Percentiles rank a stretch among this genome's conserved stretches.
Evolutionary conservation across 2,113 vertebrate genomes (phyloP).

Genomic region (Halichoerus grypus): DNA sequence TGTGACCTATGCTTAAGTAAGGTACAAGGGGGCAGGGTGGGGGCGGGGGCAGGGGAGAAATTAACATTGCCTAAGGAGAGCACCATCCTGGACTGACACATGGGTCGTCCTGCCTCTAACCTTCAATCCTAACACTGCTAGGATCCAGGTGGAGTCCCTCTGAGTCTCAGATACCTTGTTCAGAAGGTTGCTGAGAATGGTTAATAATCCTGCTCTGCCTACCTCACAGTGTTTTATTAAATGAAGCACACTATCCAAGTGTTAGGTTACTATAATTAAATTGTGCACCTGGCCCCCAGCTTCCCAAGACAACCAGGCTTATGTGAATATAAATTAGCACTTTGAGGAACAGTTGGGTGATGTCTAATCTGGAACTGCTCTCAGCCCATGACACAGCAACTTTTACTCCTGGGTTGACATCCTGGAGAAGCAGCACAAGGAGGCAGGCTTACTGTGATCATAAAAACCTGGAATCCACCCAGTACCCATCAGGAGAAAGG

Average conservation of each 20-base stretch:
- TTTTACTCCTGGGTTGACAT: not conserved
- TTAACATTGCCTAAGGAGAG: not conserved
- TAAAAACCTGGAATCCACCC: not conserved
- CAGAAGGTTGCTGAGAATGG: not conserved
- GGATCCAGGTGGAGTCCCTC: not conserved
- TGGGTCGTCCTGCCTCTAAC: not conserved
- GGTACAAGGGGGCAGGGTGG: not conserved
- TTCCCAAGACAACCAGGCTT: not conserved
- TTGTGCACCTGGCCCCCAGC: not conserved
- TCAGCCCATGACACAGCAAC: rapidly evolving
- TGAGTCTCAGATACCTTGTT: not conserved
- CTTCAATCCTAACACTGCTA: not conserved
- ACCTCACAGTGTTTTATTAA: not conserved
- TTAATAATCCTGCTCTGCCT: not conserved
- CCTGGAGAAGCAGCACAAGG: not conserved
- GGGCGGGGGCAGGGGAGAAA: not conserved
- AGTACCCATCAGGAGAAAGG: not conserved
- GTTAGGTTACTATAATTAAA: constrained; percentile 16
- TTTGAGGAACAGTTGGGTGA: not conserved
- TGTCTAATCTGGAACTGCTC: not conserved
- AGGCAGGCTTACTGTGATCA: not conserved
- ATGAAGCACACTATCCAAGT: not conserved
- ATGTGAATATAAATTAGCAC: not conserved
- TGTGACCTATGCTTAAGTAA: not conserved
- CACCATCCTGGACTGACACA: too few species aligned